Percentiles rank a stretch among this genome's conserved stretches.
These are phyloP conservation scores for Zaprionus bogoriensis DNA, from an alignment of 2,888 invertebrate genomes.

Conservation along the genomic window DNA sequence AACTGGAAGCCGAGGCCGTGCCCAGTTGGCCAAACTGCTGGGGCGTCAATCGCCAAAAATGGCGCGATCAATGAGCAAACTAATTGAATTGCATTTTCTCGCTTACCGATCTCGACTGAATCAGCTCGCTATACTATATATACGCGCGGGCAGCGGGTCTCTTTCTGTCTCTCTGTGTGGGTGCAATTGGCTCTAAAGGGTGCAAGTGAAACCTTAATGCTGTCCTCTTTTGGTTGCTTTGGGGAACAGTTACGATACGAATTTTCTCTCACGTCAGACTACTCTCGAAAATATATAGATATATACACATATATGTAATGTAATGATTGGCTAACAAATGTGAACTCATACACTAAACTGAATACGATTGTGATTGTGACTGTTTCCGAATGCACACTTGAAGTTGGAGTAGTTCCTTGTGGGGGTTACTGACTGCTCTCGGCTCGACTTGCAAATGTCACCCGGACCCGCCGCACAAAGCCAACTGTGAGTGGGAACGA, in stretches of 20 bases:
- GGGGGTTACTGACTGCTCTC: not conserved
- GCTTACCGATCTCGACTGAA: constrained; percentile 47
- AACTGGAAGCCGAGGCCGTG: constrained; percentile 43
- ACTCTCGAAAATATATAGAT: not conserved
- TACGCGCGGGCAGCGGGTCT: no score
- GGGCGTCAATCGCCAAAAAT: constrained; percentile 61
- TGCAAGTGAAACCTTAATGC: no score
- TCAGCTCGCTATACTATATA: not conserved
- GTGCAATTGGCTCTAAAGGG: no score
- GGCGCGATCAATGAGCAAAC: constrained; percentile 65
- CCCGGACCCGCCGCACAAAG: not conserved
- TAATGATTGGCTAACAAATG: not conserved
- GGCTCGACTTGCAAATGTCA: not conserved
- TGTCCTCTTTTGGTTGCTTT: no score
- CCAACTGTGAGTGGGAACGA: not conserved
- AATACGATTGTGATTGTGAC: not conserved
- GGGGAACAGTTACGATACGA: not conserved
- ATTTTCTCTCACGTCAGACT: constrained; percentile 2
- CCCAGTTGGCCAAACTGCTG: constrained; percentile 47
- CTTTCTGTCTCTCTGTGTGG: no score
- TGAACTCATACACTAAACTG: not conserved
- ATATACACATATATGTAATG: no score
- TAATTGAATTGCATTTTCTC: constrained; percentile 54
- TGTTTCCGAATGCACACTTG: not conserved
- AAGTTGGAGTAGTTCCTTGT: not conserved